Base-by-base conservation (phyloP, 2,888 invertebrate genomes). In the Ochropleura leucogaster region DNA sequence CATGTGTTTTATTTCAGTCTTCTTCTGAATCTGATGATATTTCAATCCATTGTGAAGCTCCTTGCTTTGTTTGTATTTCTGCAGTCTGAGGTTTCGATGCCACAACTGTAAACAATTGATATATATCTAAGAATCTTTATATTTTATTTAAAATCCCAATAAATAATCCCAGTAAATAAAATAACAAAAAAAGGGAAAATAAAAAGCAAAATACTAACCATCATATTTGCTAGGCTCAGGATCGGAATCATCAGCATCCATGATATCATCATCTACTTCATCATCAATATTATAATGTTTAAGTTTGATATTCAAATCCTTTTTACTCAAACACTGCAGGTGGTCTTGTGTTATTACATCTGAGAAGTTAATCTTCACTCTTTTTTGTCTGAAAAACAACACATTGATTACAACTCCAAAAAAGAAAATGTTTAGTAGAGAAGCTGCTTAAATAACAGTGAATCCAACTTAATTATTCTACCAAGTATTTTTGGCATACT, bases 1-100 rank as follows among this genome's bases (percentile, higher is more conserved):
- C 82, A 85, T 86, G 77, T 88, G 76, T 89, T 82, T 89, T 87
- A 85, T 93, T 86, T 87, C 74, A 92, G 69, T 93, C 91, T 82
- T 91, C 96, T 55, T 95, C 96, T 6, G 96, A 96, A 75, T 94
- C 96, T 77, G 96, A 96, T 80, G 96, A 96, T 83, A 96, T 91
- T 88, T 96, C 96, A 87, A 96, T 95, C 96, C 96, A 96, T 74
- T 91, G 87, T 68, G 95, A 94, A 51, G 90, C 87, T 65, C 91
- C 93, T 80, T 93, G 90, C 81, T 94, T 94, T 7, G 89, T 85
- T 66, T 93, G 89, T 30, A 94, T 89, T 90, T 96, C 96, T 68
- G 94, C 96, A 68, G 95, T 95, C 74, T 93, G 92, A 18, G 93
- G 93, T 71, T 91, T 80, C 57, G 94, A 91, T 77, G 94, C 89